Conservation (phyloP, 2,797 vertebrate species). For the Myotis daubentonii region DNA sequence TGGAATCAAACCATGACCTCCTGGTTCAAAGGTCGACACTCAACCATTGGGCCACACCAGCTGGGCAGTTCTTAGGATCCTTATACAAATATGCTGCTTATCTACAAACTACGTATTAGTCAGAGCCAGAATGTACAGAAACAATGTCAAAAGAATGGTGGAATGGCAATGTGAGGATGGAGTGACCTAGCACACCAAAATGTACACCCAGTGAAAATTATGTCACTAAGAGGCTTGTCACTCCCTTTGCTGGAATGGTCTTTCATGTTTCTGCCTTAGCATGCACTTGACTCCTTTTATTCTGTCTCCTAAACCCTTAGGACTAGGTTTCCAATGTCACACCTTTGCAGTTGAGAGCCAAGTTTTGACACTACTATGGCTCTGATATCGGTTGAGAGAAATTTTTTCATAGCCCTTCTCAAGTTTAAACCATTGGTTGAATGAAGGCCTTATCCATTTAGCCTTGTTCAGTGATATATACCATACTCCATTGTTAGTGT, state of each 20-base stretch:
- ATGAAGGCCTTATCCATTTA: background rate
- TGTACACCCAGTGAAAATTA: background rate
- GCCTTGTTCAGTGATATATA: background rate
- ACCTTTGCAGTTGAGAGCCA: background rate
- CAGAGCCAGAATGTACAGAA: background rate
- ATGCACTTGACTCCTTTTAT: background rate
- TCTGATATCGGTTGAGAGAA: background rate
- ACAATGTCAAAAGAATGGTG: background rate
- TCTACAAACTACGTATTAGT: background rate
- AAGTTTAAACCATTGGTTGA: background rate
- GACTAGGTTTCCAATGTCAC: background rate
- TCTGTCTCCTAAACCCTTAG: background rate
- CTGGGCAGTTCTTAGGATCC: background rate
- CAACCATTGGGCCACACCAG: too few relatives aligned
- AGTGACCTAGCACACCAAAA: background rate
- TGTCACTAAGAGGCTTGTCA: background rate
- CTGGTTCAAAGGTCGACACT: too few relatives aligned
- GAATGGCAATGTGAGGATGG: fast-evolving
- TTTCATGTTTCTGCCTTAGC: background rate
- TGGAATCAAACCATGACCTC: too few relatives aligned
- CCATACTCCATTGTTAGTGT: background rate
- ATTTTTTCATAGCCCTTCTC: background rate
- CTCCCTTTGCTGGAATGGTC: background rate
- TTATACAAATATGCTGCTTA: background rate
- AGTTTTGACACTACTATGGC: background rate